These are phyloP conservation scores for Trissolcus basalis DNA, from an alignment of 1,140 invertebrate species.

Conservation along the genomic window DNA sequence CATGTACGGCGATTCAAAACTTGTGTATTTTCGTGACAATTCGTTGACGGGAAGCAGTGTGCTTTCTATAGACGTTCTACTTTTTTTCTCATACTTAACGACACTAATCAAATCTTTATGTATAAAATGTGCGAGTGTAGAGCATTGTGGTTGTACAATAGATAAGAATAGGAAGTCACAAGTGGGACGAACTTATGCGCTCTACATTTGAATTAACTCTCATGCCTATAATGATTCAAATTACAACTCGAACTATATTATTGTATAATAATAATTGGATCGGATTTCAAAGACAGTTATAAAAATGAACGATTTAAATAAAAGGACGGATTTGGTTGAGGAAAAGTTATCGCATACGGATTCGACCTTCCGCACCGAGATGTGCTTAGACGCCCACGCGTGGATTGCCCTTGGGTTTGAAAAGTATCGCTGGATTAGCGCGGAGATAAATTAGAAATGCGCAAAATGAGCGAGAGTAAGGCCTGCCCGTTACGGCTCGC, in stretches of 20 bases:
- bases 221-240: neutral
- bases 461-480: constrained; percentile 50
- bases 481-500: constrained; percentile 55
- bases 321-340: constrained; percentile 15
- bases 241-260: neutral
- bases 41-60: constrained; percentile 3
- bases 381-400: constrained; percentile 47
- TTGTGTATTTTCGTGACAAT: neutral
- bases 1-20: neutral
- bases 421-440: constrained; percentile 51
- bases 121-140: neutral
- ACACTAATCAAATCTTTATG: constrained; percentile 13
- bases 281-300: neutral
- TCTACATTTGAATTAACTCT: neutral
- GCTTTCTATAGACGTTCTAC: constrained; percentile 8
- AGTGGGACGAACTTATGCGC: constrained; percentile 4
- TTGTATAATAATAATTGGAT: neutral
- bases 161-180: constrained; percentile 9
- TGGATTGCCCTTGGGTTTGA: constrained; percentile 52
- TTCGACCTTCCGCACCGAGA: constrained; percentile 42
- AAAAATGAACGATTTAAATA: constrained; percentile 9
- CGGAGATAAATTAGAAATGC: constrained; percentile 55
- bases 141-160: constrained; percentile 5
- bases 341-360: constrained; percentile 13
- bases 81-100: constrained; percentile 15